A percentile compares a stretch with the other conserved stretches of the same genome.
Evolutionary conservation across 2,888 invertebrate genomes (phyloP).

Genomic region (Chloroclystis v-ata): DNA sequence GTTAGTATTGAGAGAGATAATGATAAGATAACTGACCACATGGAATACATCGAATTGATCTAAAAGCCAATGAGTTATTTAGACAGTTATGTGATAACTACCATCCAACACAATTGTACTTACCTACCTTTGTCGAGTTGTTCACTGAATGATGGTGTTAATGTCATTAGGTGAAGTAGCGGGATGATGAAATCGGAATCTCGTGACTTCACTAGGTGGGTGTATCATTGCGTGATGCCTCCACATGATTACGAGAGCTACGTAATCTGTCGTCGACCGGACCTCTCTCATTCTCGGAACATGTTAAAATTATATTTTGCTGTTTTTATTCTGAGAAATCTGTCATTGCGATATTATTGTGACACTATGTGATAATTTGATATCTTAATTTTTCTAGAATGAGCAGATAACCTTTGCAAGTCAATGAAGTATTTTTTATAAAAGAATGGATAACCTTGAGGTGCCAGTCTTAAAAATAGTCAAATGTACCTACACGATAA

Average conservation of each 20-base stretch:
- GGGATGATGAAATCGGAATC: constrained; percentile 19
- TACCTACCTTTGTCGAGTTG: too few species aligned
- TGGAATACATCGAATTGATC: too few species aligned
- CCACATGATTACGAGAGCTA: constrained; percentile 17
- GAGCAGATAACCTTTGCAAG: constrained; percentile 3
- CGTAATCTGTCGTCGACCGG: constrained; percentile 19
- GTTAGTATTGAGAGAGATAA: too few species aligned
- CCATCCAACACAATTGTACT: too few species aligned
- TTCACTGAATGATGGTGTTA: too few species aligned
- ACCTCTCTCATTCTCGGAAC: constrained; percentile 19
- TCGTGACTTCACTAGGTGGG: constrained; percentile 11
- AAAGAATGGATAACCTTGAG: background rate
- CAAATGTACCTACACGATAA: too few species aligned
- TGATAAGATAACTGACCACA: too few species aligned
- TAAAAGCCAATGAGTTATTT: too few species aligned
- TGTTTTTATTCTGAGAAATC: constrained; percentile 22
- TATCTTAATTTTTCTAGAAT: constrained; percentile 15
- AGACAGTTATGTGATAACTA: too few species aligned
- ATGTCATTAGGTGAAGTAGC: background rate
- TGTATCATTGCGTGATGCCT: constrained; percentile 19
- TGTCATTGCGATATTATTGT: constrained; percentile 20
- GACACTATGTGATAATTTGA: constrained; percentile 16
- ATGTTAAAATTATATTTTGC: constrained; percentile 12
- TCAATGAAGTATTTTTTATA: background rate
- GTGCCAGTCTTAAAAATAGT: too few species aligned